Evolutionary conservation across 2,888 invertebrate species (phyloP).

Genomic region (Pardosa pseudoannulata): DNA sequence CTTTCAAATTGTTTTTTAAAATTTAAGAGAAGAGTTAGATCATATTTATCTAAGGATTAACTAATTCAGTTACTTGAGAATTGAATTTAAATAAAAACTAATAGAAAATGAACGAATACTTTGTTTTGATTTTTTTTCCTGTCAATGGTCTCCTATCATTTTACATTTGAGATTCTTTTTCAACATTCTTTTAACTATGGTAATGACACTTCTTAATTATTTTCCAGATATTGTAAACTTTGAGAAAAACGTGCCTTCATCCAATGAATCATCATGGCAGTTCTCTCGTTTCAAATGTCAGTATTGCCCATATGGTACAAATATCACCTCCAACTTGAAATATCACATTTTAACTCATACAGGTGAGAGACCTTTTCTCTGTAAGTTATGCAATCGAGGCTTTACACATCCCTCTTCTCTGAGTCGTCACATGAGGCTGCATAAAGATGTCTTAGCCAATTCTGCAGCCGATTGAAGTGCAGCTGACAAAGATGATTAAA

Average conservation of each 20-base stretch:
- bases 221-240: background rate
- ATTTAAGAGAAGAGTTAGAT: too few species aligned
- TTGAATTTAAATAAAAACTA: too few species aligned
- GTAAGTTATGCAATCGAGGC: conserved; percentile 13
- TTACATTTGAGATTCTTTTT: too few species aligned
- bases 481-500: too few species aligned
- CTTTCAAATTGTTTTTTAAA: too few species aligned
- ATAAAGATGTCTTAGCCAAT: background rate
- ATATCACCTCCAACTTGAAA: conserved; percentile 25
- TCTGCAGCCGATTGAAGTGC: background rate
- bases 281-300: background rate
- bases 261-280: background rate
- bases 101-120: too few species aligned
- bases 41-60: too few species aligned
- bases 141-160: too few species aligned
- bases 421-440: conserved; percentile 7
- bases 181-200: too few species aligned
- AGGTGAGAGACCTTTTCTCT: conserved; percentile 25
- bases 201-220: background rate
- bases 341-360: conserved; percentile 29
- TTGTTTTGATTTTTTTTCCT: too few species aligned
- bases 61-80: too few species aligned
- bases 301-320: conserved; percentile 15
- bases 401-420: conserved; percentile 36
- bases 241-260: background rate